Percentiles rank a stretch among this genome's conserved stretches.
phyloP scores from a whole-genome alignment of 2,113 vertebrate genomes.

The Oenanthe melanoleuca region DNA sequence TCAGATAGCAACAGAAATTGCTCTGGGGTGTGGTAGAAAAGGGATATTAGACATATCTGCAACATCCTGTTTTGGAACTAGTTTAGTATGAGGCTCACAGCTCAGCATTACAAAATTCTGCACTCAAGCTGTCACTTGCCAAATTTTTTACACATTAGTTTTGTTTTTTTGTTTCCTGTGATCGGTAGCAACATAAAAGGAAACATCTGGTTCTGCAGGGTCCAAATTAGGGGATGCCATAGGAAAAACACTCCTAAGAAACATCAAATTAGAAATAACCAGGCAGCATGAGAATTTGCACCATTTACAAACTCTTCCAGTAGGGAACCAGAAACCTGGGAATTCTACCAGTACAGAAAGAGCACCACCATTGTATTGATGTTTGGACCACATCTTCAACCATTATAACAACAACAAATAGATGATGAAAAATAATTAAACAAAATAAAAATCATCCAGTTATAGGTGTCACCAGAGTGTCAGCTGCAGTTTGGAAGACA shows the following conservation, averaged over 20 bases:
- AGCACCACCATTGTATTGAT: rapidly evolving
- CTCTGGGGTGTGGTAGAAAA: slow-evolving; percentile 61
- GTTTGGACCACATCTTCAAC: not conserved
- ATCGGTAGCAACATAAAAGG: slow-evolving; percentile 34
- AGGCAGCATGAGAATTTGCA: not conserved
- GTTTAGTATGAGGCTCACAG: slow-evolving; percentile 27
- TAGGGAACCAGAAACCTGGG: not conserved
- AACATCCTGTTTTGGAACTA: slow-evolving; percentile 66
- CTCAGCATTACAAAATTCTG: slow-evolving; percentile 54
- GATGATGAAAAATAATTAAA: not conserved
- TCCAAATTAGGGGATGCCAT: not conserved
- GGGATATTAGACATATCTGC: slow-evolving; percentile 61
- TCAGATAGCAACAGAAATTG: slow-evolving; percentile 41
- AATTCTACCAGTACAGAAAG: not conserved
- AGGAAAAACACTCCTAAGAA: not conserved
- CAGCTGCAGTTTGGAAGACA: not conserved
- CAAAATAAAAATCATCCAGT: not conserved
- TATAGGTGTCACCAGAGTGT: not conserved
- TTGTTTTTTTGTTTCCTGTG: slow-evolving; percentile 21
- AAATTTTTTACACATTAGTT: slow-evolving; percentile 54
- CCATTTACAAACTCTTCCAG: not conserved
- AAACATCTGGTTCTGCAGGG: slow-evolving; percentile 50
- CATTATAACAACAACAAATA: not conserved
- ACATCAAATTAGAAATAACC: not conserved
- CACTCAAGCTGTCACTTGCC: slow-evolving; percentile 54